phyloP scores from a whole-genome alignment of 2,113 vertebrate species.

The Brachionichthys hirsutus region DNA sequence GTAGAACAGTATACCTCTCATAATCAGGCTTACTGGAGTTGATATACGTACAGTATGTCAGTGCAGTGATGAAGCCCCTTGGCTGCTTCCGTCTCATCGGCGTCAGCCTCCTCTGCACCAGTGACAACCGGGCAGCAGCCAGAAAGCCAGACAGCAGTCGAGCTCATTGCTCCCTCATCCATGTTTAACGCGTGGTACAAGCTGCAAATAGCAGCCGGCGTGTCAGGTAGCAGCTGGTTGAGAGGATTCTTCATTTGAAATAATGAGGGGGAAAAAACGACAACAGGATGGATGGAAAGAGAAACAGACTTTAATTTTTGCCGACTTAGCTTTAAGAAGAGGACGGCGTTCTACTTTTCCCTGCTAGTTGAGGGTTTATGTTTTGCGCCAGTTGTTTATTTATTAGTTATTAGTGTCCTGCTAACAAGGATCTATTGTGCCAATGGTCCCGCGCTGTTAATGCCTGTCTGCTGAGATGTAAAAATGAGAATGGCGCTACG shows the following conservation, averaged over 20 bases:
- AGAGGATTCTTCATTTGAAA: slow-evolving; percentile 29
- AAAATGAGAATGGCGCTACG: slow-evolving; percentile 57
- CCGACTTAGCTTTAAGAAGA: slow-evolving; percentile 38
- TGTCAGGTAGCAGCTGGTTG: slow-evolving; percentile 56
- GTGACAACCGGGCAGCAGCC: slow-evolving; percentile 50
- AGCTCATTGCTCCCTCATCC: slow-evolving; percentile 66
- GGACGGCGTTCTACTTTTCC: slow-evolving; percentile 26
- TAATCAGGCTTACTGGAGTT: slow-evolving; percentile 36
- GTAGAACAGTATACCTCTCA: slow-evolving; percentile 36
- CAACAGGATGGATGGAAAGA: slow-evolving; percentile 36
- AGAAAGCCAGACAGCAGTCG: slow-evolving; percentile 56
- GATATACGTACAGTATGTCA: slow-evolving; percentile 2
- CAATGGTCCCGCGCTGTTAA: slow-evolving; percentile 9
- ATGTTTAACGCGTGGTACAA: slow-evolving; percentile 70
- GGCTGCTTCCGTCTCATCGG: slow-evolving; percentile 51
- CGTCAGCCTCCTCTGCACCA: slow-evolving; percentile 66
- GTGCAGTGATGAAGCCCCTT: slow-evolving; percentile 45
- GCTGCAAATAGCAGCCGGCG: slow-evolving; percentile 70
- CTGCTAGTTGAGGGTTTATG: slow-evolving; percentile 21
- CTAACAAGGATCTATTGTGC: slow-evolving; percentile 16
- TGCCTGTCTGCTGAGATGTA: slow-evolving; percentile 31
- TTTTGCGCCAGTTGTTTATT: no score
- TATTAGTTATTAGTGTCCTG: slow-evolving; percentile 11
- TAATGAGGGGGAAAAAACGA: slow-evolving; percentile 29
- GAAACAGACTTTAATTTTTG: slow-evolving; percentile 43